Evolutionary conservation across 92 coral and sea anemone genomes (phyloP).

Genomic region (Phenganax subtilis): DNA sequence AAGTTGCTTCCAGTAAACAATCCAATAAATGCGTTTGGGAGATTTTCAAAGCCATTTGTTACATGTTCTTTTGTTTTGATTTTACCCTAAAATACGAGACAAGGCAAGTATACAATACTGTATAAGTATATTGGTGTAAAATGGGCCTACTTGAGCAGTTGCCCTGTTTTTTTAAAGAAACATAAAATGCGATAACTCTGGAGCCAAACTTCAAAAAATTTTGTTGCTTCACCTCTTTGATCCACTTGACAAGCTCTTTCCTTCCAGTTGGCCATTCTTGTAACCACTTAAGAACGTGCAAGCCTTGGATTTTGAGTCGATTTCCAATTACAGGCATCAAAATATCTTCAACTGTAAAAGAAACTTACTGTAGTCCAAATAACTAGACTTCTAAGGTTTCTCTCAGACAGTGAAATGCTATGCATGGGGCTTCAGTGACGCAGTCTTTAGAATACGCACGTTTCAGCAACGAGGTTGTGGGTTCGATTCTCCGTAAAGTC

Average conservation of each 20-base stretch:
- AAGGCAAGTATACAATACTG: no score
- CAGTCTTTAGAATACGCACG: no score
- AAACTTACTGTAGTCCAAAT: neutral
- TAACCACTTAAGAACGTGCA: conserved; percentile 18
- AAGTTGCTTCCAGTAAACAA: conserved; percentile 53
- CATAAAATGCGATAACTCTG: neutral
- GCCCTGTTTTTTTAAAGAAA: no score
- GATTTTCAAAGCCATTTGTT: conserved; percentile 53
- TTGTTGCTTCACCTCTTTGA: conserved; percentile 30
- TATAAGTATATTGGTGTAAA: no score
- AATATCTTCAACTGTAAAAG: conserved; percentile 21
- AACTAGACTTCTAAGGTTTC: neutral
- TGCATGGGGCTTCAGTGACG: neutral
- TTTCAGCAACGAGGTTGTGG: no score
- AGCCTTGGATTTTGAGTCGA: conserved; percentile 46
- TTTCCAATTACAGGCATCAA: neutral
- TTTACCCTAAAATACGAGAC: conserved; percentile 39
- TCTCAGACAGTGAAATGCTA: neutral
- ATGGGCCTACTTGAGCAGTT: no score
- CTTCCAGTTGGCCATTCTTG: conserved; percentile 40
- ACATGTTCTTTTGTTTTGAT: conserved; percentile 45
- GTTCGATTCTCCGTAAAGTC: no score
- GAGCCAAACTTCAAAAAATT: neutral
- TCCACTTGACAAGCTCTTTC: conserved; percentile 45
- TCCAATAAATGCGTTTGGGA: conserved; percentile 51